Conservation (phyloP, 2,888 invertebrate genomes). For the Rutpela maculata region DNA sequence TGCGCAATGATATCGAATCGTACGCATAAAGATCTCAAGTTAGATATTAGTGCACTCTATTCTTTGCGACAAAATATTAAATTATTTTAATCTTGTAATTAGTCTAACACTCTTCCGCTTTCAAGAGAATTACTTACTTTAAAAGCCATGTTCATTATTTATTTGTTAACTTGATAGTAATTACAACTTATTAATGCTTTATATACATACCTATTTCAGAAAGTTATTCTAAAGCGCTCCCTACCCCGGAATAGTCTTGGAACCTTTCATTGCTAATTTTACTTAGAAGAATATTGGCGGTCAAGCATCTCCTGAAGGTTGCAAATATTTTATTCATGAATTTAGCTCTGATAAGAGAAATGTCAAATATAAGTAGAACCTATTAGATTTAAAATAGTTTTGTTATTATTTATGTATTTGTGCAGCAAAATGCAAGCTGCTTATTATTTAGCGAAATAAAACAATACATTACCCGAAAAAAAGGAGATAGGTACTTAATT, state of each 20-base stretch:
- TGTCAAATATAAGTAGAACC: no score
- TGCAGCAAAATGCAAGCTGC: no score
- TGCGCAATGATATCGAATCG: no score
- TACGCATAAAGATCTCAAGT: no score
- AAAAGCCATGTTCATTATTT: conserved; percentile 62
- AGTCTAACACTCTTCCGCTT: neutral
- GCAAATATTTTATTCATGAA: neutral
- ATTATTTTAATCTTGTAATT: no score
- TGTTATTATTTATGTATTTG: no score
- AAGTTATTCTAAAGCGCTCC: conserved; percentile 49
- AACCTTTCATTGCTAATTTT: conserved; percentile 44
- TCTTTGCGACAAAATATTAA: no score
- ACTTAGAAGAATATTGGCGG: conserved; percentile 27
- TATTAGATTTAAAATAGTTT: no score
- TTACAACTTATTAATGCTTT: neutral
- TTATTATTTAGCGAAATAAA: no score
- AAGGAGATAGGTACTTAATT: no score
- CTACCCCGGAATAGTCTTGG: conserved; percentile 46
- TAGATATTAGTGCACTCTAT: no score
- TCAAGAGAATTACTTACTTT: conserved; percentile 48
- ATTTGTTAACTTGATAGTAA: conserved; percentile 39
- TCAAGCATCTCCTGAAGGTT: neutral
- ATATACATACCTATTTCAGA: conserved; percentile 28
- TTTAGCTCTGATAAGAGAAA: neutral
- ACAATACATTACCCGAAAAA: no score